Evolutionary conservation across 2,113 vertebrate genomes (phyloP).

Genomic region (Bolborhynchus lineola): DNA sequence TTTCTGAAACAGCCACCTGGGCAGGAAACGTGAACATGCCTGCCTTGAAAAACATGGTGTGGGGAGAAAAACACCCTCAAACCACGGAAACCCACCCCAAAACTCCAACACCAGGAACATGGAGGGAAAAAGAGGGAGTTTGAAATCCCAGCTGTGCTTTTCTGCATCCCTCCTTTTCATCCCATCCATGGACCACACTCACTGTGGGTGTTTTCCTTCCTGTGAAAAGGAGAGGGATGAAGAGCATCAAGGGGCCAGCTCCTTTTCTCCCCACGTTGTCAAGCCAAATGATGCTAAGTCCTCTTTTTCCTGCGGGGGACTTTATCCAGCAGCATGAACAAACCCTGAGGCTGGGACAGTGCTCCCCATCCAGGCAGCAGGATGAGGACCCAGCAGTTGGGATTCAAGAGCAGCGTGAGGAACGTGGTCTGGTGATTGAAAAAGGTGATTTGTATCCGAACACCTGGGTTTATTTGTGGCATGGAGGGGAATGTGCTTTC

Average conservation of each 20-base stretch:
- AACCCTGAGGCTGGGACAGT: rapidly evolving
- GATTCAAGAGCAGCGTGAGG: neutral
- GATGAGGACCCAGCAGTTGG: rapidly evolving
- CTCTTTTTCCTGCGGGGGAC: neutral
- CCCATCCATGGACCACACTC: rapidly evolving
- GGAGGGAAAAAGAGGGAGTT: neutral
- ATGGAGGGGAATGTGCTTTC: neutral
- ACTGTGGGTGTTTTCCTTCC: neutral
- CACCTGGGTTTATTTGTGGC: neutral
- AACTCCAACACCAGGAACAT: rapidly evolving
- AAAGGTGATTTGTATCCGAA: neutral
- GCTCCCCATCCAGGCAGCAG: neutral
- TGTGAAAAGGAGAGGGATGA: rapidly evolving
- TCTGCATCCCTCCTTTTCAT: neutral
- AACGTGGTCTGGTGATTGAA: neutral
- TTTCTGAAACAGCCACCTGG: slow-evolving; percentile 38
- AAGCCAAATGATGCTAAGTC: neutral
- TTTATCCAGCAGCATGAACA: rapidly evolving
- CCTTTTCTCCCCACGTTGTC: rapidly evolving
- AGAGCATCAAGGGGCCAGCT: neutral
- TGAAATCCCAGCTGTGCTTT: neutral
- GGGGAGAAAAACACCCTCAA: neutral
- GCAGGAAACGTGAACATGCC: neutral
- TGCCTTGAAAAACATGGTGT: neutral
- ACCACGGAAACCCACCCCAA: neutral